A percentile compares a stretch with the other conserved stretches of the same genome.
Evolutionary conservation across 2,888 invertebrate species (phyloP).

Genomic region (Drosophila atroscutellata): DNA sequence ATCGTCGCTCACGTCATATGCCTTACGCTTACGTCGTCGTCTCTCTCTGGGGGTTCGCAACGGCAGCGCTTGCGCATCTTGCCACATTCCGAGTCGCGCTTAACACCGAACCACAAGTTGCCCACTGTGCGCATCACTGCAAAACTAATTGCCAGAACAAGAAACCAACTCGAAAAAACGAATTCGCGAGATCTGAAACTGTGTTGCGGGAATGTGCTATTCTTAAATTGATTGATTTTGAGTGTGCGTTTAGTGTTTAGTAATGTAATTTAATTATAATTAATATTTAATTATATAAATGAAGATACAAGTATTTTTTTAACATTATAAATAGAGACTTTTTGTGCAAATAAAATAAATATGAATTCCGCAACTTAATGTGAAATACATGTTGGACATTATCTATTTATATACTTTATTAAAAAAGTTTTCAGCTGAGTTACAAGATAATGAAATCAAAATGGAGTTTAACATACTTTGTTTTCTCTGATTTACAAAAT

Average conservation of each 20-base stretch:
- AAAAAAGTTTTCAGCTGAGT: not conserved
- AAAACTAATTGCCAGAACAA: constrained; percentile 28
- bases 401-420: not conserved
- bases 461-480: not conserved
- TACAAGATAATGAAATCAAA: not conserved
- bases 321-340: not conserved
- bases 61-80: constrained; percentile 76
- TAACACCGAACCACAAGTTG: constrained; percentile 83
- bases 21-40: constrained; percentile 55
- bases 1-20: constrained; percentile 57
- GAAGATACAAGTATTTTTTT: not conserved
- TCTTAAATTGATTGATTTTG: constrained; percentile 18
- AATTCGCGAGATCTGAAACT: constrained; percentile 42
- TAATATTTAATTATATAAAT: constrained; percentile 9
- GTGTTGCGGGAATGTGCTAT: constrained; percentile 11
- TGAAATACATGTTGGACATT: not conserved
- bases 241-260: constrained; percentile 29
- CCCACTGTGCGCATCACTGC: constrained; percentile 64
- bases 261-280: constrained; percentile 22
- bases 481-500: not conserved
- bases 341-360: not conserved
- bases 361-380: not conserved
- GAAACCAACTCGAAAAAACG: constrained; percentile 18
- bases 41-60: constrained; percentile 64
- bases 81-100: constrained; percentile 84